These are phyloP conservation scores for Aphrophora alni DNA, from an alignment of 2,888 invertebrate genomes.

Conservation along the genomic window DNA sequence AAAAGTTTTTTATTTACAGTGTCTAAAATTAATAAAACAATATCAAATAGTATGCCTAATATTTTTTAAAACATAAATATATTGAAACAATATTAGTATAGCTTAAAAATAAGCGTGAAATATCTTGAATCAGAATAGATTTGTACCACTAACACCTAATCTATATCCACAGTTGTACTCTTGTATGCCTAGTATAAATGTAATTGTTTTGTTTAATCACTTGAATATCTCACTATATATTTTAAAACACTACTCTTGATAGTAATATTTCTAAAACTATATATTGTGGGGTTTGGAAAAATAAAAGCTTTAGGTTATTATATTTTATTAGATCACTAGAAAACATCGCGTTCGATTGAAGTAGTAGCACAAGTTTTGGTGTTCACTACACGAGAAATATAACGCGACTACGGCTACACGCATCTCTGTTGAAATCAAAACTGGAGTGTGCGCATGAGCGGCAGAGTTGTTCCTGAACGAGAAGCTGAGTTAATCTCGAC, in stretches of 20 bases:
- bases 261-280: not conserved
- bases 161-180: no score
- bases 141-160: no score
- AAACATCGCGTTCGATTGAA: not conserved
- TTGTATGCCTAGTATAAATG: no score
- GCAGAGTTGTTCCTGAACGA: not conserved
- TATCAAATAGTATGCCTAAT: no score
- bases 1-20: no score
- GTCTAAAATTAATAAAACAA: no score
- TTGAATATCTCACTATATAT: not conserved
- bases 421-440: not conserved
- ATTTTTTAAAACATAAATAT: no score
- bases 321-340: no score
- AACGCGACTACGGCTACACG: not conserved
- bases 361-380: not conserved
- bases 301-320: no score
- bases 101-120: no score
- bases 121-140: no score
- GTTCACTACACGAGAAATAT: not conserved
- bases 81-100: no score
- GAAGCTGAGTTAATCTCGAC: not conserved
- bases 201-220: not conserved
- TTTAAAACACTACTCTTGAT: not conserved
- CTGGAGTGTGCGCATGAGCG: not conserved
- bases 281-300: not conserved